Percentiles rank a stretch among this genome's conserved stretches.
These are phyloP conservation scores for Polydrusus cervinus DNA, from an alignment of 2,888 invertebrate species.

Conservation along the genomic window DNA sequence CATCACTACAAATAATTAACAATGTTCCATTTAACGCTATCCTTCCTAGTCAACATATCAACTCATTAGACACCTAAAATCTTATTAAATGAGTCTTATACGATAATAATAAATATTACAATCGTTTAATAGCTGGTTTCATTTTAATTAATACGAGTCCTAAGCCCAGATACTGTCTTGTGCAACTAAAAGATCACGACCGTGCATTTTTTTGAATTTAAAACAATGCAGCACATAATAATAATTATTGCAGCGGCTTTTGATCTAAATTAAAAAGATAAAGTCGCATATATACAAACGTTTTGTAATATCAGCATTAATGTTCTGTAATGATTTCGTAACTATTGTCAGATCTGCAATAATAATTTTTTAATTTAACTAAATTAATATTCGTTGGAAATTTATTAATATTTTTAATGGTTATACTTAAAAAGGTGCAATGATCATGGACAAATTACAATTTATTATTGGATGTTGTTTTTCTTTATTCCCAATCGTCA, in stretches of 20 bases:
- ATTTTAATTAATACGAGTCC: constrained; percentile 48
- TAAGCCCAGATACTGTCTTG: constrained; percentile 44
- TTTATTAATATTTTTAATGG: neutral
- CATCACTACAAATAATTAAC: too few species aligned
- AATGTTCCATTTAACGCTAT: too few species aligned
- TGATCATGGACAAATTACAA: too few species aligned
- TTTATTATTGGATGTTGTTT: too few species aligned
- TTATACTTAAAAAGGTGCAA: neutral
- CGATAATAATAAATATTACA: constrained; percentile 48
- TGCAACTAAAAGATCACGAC: constrained; percentile 51
- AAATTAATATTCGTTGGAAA: neutral
- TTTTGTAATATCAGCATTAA: constrained; percentile 44
- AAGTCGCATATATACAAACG: constrained; percentile 35
- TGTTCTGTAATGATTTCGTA: constrained; percentile 25
- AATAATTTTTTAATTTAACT: neutral
- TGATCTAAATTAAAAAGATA: constrained; percentile 48
- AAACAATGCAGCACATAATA: constrained; percentile 51
- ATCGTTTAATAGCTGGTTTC: constrained; percentile 42
- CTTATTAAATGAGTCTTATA: constrained; percentile 33
- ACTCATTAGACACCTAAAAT: constrained; percentile 26
- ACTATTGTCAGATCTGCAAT: constrained; percentile 18
- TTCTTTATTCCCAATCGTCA: too few species aligned
- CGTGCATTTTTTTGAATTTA: constrained; percentile 40
- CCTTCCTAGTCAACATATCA: constrained; percentile 15
- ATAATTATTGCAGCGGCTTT: constrained; percentile 39